Evolutionary conservation across 2,888 invertebrate genomes (phyloP).

Genomic region (Aleiodes leptofemur): DNA sequence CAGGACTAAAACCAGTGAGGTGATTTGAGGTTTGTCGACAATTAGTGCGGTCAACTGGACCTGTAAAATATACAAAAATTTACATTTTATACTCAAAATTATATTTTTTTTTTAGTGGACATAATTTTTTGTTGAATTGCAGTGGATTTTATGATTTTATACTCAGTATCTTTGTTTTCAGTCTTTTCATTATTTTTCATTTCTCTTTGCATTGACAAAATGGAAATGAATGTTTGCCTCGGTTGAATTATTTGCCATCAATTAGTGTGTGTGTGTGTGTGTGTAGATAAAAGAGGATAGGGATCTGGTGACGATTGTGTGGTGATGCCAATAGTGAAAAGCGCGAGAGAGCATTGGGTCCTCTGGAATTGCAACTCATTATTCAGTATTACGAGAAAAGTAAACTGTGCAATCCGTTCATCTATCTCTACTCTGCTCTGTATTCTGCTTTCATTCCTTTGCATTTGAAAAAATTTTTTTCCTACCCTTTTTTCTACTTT

Average conservation of each 20-base stretch:
- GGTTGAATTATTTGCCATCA: conserved; percentile 30
- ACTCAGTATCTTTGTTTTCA: background rate
- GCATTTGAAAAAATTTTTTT: background rate
- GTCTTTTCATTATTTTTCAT: background rate
- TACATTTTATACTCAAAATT: conserved; percentile 2
- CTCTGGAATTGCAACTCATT: conserved; percentile 31
- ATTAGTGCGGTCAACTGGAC: conserved; percentile 75
- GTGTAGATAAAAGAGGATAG: background rate
- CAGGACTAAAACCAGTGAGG: conserved; percentile 77
- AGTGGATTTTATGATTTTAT: too few relatives aligned
- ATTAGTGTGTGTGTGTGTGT: background rate
- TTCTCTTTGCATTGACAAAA: background rate
- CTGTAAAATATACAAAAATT: conserved; percentile 67
- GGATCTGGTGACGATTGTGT: conserved; percentile 1
- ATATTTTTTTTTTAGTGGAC: background rate
- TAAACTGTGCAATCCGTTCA: conserved; percentile 30
- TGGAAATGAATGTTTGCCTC: conserved; percentile 24
- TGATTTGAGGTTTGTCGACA: conserved; percentile 70
- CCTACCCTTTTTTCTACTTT: background rate
- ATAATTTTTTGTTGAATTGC: background rate
- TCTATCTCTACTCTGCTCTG: conserved; percentile 35
- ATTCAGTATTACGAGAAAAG: conserved; percentile 36
- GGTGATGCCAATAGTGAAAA: conserved; percentile 28
- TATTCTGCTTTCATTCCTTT: conserved; percentile 21
- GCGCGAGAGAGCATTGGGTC: background rate